These are phyloP conservation scores for Lontra canadensis DNA, from an alignment of 2,113 vertebrate species.

Conservation along the genomic window DNA sequence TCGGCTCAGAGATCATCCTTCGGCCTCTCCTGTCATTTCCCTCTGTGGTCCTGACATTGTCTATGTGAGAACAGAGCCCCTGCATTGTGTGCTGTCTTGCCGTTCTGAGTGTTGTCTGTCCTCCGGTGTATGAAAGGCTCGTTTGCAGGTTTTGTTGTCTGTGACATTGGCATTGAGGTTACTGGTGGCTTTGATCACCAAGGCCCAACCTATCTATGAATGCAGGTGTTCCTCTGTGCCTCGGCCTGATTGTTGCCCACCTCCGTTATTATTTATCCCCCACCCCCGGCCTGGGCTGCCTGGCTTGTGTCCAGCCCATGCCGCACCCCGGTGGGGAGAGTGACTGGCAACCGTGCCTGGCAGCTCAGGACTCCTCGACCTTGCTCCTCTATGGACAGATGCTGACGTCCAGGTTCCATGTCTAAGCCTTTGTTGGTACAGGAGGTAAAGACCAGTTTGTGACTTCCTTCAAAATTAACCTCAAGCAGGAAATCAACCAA, in stretches of 20 bases:
- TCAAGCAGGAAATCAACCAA: not conserved
- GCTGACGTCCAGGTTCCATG: not conserved
- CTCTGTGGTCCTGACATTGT: not conserved
- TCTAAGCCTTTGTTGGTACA: not conserved
- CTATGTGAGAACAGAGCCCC: not conserved
- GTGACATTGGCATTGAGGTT: not conserved
- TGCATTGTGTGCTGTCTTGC: not conserved
- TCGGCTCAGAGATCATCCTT: not conserved
- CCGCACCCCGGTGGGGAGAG: not conserved
- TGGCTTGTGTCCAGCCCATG: not conserved
- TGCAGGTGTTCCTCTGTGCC: not conserved
- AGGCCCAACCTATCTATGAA: not conserved
- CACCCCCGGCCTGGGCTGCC: not conserved
- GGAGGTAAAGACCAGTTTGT: not conserved
- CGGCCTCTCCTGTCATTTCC: not conserved
- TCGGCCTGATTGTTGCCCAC: not conserved
- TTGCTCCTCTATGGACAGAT: not conserved
- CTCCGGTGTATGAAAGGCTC: not conserved
- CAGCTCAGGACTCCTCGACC: not conserved
- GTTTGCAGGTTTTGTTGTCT: not conserved
- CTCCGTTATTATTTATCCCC: not conserved
- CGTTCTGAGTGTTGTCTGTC: not conserved
- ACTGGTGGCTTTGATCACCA: not conserved
- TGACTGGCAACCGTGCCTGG: not conserved
- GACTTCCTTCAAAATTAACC: not conserved